These are phyloP conservation scores for Characodon lateralis DNA, from an alignment of 2,797 vertebrate species.

Conservation along the genomic window DNA sequence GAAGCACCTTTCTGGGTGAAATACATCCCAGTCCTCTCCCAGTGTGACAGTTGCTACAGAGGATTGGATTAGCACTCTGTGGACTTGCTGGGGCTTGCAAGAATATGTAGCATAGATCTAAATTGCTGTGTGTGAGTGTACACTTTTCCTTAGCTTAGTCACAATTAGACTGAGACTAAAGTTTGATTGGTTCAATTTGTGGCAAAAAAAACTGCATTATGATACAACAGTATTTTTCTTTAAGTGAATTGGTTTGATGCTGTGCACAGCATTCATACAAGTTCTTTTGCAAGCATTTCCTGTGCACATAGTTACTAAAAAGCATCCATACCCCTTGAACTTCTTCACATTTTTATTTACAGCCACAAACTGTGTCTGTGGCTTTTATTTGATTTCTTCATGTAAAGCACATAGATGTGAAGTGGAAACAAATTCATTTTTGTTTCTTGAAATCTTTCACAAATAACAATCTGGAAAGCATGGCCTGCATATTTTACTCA, in stretches of 20 bases:
- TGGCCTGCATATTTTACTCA: too few relatives aligned
- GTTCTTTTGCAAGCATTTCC: slow-evolving; percentile 42
- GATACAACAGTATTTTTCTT: not conserved
- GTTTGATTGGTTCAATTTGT: not conserved
- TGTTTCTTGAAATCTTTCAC: too few relatives aligned
- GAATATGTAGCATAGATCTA: slow-evolving; percentile 50
- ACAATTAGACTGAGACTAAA: not conserved
- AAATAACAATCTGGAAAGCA: too few relatives aligned
- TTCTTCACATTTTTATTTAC: too few relatives aligned
- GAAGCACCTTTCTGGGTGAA: slow-evolving; percentile 9
- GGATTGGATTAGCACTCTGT: slow-evolving; percentile 61
- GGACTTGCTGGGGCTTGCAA: slow-evolving; percentile 63
- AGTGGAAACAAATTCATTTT: too few relatives aligned
- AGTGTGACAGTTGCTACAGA: slow-evolving; percentile 66
- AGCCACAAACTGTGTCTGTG: too few relatives aligned
- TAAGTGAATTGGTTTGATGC: not conserved
- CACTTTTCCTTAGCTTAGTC: slow-evolving; percentile 1
- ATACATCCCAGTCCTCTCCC: slow-evolving; percentile 29
- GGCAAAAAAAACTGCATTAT: not conserved
- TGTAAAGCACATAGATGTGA: too few relatives aligned
- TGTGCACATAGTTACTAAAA: not conserved
- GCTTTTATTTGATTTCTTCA: too few relatives aligned
- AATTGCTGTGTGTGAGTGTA: slow-evolving; percentile 13
- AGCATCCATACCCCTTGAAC: too few relatives aligned
- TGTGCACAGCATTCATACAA: slow-evolving; percentile 9